Conservation (phyloP, 1,140 invertebrate species). For the Hormaphis cornu region DNA sequence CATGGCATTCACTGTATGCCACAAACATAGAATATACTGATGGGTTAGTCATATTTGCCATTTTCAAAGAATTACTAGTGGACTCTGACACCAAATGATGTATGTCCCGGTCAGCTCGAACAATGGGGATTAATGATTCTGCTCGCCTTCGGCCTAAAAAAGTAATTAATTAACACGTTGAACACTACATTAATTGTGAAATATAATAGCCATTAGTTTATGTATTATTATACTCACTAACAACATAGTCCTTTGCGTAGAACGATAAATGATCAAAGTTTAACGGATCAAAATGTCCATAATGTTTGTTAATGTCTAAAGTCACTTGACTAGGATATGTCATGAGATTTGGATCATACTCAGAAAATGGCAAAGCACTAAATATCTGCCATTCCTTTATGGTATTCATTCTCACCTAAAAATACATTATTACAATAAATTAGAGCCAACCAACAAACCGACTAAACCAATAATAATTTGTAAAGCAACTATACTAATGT, state of each 20-base stretch:
- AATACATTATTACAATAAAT: constrained; percentile 31
- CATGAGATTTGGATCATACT: constrained; percentile 58
- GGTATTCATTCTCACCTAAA: constrained; percentile 73
- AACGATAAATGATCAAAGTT: constrained; percentile 67
- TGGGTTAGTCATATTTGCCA: constrained; percentile 35
- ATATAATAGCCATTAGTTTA: neutral
- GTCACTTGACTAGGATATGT: constrained; percentile 47
- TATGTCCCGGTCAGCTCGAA: constrained; percentile 55
- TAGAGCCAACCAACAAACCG: constrained; percentile 37
- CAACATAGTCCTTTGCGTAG: constrained; percentile 69
- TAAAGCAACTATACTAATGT: no score
- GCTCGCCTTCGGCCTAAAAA: constrained; percentile 47
- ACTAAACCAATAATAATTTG: neutral
- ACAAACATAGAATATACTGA: constrained; percentile 59
- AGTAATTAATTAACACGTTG: neutral
- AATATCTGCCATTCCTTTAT: constrained; percentile 70
- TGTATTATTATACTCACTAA: constrained; percentile 46
- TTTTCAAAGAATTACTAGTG: constrained; percentile 7
- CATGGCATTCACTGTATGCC: constrained; percentile 50
- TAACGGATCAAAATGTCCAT: constrained; percentile 67
- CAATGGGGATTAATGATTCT: constrained; percentile 50
- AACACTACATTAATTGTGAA: neutral
- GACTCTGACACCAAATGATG: constrained; percentile 28
- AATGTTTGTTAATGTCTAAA: constrained; percentile 64
- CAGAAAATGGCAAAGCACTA: constrained; percentile 69